Evolutionary conservation across 2,113 vertebrate genomes (phyloP).

Genomic region (Upupa epops): DNA sequence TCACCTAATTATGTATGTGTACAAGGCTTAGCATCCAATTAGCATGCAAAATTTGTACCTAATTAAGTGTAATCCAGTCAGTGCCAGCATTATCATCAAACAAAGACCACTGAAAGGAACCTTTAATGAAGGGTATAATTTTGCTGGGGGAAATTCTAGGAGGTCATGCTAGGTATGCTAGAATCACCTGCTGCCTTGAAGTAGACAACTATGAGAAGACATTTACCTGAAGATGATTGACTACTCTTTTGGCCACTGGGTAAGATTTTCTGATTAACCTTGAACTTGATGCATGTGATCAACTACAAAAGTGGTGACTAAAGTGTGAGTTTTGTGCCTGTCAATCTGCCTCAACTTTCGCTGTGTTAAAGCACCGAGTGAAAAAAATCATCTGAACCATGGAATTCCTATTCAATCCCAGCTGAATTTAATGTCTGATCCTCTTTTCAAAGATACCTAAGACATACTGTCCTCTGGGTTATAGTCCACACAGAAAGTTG

Average conservation of each 20-base stretch:
- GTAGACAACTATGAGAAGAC: neutral
- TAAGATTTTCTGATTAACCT: neutral
- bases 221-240: neutral
- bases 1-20: neutral
- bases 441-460: neutral
- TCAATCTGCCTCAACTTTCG: neutral
- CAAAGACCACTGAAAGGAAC: neutral
- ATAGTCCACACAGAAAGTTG: neutral
- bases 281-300: neutral
- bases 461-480: neutral
- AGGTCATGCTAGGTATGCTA: no score
- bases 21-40: neutral
- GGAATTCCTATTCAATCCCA: neutral
- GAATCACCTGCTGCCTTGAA: neutral
- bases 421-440: neutral
- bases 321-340: neutral
- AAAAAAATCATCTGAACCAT: neutral
- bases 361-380: neutral
- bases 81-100: neutral
- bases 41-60: neutral
- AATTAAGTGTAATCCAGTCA: neutral
- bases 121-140: neutral
- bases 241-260: neutral
- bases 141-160: fast-evolving
- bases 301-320: neutral